These are phyloP conservation scores for Sceloporus tristichus DNA, from an alignment of 2,113 vertebrate species.

Conservation along the genomic window DNA sequence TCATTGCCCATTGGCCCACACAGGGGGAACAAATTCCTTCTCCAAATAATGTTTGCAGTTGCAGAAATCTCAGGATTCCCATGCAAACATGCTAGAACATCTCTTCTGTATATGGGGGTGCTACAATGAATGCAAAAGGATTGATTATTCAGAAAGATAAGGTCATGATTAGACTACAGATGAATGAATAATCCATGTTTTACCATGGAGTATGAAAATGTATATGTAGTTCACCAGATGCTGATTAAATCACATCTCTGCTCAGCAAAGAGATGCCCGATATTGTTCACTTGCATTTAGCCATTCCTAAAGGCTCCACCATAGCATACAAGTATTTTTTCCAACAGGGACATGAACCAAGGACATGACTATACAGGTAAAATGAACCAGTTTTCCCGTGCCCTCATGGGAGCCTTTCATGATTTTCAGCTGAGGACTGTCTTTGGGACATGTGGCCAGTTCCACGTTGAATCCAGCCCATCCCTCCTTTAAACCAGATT, in stretches of 20 bases:
- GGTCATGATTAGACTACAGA: background rate
- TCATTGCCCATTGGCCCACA: no score
- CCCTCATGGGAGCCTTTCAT: no score
- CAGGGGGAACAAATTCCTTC: no score
- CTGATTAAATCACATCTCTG: background rate
- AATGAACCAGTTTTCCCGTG: no score
- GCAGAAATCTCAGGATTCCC: no score
- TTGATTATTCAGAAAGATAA: background rate
- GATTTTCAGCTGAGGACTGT: no score
- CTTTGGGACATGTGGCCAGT: no score
- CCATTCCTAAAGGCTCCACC: slow-evolving; percentile 43
- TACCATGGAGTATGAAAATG: background rate
- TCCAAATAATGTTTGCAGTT: no score
- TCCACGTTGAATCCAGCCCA: no score
- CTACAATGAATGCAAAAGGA: background rate
- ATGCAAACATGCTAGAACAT: no score
- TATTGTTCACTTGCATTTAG: slow-evolving; percentile 29
- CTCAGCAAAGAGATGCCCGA: background rate
- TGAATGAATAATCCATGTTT: background rate
- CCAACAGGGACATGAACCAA: slow-evolving; percentile 29
- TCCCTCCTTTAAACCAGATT: no score
- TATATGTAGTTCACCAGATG: background rate
- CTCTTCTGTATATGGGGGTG: background rate
- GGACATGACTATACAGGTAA: no score
- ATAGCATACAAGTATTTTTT: slow-evolving; percentile 48